Conservation (phyloP, 2,888 invertebrate genomes). For the Heliothis peltigera region DNA sequence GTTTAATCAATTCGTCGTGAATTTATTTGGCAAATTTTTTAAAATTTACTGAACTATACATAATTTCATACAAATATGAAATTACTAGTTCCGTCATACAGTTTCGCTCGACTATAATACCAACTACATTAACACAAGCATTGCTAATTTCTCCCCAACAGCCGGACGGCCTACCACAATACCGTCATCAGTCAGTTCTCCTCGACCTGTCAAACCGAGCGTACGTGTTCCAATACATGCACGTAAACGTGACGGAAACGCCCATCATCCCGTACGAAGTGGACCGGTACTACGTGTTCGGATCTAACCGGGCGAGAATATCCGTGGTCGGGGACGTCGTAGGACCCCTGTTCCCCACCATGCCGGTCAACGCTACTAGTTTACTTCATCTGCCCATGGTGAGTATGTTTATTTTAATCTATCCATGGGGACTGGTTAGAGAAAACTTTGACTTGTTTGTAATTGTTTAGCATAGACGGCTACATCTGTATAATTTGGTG, state of each 20-base stretch:
- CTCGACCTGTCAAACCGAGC: slow-evolving; percentile 97
- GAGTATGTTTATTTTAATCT: too few relatives aligned
- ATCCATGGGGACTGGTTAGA: too few relatives aligned
- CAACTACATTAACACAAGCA: background rate
- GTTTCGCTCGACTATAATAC: too few relatives aligned
- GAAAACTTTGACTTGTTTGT: too few relatives aligned
- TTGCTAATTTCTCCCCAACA: slow-evolving; percentile 64
- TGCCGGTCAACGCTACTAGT: slow-evolving; percentile 97
- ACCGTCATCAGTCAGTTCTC: slow-evolving; percentile 97
- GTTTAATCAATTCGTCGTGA: too few relatives aligned
- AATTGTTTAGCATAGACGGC: too few relatives aligned
- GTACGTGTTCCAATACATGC: slow-evolving; percentile 98
- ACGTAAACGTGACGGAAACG: slow-evolving; percentile 98
- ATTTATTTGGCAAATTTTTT: too few relatives aligned
- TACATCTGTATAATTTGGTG: too few relatives aligned
- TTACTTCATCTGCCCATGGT: slow-evolving; percentile 95
- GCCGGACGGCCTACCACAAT: slow-evolving; percentile 97
- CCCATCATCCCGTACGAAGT: slow-evolving; percentile 97
- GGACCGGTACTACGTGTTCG: slow-evolving; percentile 96
- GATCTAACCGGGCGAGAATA: slow-evolving; percentile 96
- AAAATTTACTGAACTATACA: too few relatives aligned
- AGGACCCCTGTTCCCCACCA: slow-evolving; percentile 97
- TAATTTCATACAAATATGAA: too few relatives aligned
- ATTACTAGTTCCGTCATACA: too few relatives aligned
- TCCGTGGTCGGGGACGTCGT: slow-evolving; percentile 97